Evolutionary conservation across 2,797 vertebrate genomes (phyloP).

Genomic region (Gallinago nigripennis): DNA sequence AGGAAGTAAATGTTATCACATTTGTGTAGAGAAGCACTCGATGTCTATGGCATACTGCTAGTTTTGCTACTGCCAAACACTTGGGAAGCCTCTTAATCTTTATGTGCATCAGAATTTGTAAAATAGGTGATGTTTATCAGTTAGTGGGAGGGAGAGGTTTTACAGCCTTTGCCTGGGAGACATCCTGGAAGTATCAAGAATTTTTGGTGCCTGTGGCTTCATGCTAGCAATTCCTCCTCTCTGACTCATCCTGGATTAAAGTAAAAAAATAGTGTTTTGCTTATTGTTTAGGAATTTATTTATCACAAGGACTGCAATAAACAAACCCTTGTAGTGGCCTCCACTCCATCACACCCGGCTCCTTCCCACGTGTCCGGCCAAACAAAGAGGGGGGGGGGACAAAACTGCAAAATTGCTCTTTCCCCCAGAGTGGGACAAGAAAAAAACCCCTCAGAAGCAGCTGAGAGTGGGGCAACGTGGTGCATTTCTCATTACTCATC

Average conservation of each 20-base stretch:
- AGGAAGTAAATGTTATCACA: slow-evolving; percentile 1
- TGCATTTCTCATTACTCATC: background rate
- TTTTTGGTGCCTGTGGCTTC: background rate
- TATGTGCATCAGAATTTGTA: background rate
- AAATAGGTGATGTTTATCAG: background rate
- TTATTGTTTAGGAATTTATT: too few relatives aligned
- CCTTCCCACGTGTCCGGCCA: slow-evolving; percentile 66
- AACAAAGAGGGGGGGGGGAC: slow-evolving; percentile 22
- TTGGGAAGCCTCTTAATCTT: background rate
- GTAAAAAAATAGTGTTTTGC: too few relatives aligned
- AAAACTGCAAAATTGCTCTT: background rate
- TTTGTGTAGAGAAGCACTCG: background rate
- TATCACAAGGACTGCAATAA: slow-evolving; percentile 22
- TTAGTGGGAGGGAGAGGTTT: background rate
- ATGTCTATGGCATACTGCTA: background rate
- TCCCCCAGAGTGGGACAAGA: background rate
- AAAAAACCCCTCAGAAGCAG: background rate
- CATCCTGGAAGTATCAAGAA: background rate
- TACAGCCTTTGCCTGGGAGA: background rate
- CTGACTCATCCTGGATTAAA: slow-evolving; percentile 37
- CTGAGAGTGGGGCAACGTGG: background rate
- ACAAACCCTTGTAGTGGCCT: slow-evolving; percentile 56
- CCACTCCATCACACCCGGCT: slow-evolving; percentile 54
- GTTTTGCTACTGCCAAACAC: background rate
- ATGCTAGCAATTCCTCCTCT: slow-evolving; percentile 33